phyloP scores from a whole-genome alignment of 2,797 vertebrate genomes.

The Sylvia borin region DNA sequence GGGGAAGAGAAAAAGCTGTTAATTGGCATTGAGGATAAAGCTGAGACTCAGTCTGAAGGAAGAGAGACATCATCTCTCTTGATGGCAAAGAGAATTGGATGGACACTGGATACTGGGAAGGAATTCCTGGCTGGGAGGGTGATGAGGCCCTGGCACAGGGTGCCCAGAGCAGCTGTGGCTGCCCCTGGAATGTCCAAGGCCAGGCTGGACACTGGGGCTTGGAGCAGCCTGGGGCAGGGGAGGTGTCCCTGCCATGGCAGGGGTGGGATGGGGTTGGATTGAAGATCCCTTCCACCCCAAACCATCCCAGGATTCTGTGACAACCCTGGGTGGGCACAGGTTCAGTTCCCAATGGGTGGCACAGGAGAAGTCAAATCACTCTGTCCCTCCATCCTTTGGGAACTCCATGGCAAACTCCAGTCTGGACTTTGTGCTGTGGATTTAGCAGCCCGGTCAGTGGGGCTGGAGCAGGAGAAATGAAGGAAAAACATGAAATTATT shows the following conservation, averaged over 20 bases:
- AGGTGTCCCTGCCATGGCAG: background rate
- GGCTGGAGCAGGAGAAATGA: background rate
- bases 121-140: rapidly evolving
- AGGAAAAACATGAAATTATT: background rate
- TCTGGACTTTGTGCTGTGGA: background rate
- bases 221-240: background rate
- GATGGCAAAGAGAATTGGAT: rapidly evolving
- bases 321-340: background rate
- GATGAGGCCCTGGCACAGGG: background rate
- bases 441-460: background rate
- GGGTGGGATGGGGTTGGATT: no score
- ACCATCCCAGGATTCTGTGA: background rate
- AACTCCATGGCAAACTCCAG: background rate
- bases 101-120: background rate
- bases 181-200: background rate
- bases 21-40: background rate
- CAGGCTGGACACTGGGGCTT: background rate
- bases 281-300: background rate
- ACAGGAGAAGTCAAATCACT: background rate
- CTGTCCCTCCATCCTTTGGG: background rate
- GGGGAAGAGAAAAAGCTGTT: background rate
- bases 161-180: background rate
- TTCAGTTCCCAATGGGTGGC: background rate
- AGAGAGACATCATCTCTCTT: background rate
- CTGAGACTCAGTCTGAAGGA: background rate